phyloP scores from a whole-genome alignment of 2,113 vertebrate species.

The Grallaria varia region DNA sequence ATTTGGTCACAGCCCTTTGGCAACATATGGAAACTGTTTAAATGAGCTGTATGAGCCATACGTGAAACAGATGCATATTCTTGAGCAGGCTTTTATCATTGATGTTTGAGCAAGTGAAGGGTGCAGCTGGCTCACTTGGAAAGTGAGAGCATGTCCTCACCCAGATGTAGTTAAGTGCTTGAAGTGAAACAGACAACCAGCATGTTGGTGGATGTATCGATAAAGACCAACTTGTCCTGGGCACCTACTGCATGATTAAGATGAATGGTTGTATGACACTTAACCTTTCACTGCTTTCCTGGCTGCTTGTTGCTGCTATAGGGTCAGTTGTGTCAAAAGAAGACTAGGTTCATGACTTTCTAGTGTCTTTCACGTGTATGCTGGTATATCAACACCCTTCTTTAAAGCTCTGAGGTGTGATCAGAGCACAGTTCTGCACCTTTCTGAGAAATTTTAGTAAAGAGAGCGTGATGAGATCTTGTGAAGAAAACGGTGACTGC shows the following conservation, averaged over 20 bases:
- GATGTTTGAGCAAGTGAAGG: not conserved
- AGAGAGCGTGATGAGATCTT: not conserved
- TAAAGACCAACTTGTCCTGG: not conserved
- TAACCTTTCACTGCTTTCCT: not conserved
- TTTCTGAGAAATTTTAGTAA: not conserved
- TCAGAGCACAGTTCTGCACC: not conserved
- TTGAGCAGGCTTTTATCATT: not conserved
- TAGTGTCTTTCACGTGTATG: not conserved
- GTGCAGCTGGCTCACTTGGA: conserved; percentile 40
- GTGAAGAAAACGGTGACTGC: not conserved
- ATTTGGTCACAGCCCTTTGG: conserved; percentile 53
- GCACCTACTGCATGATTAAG: not conserved
- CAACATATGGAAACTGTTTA: conserved; percentile 59
- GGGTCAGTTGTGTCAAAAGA: not conserved
- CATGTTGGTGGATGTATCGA: not conserved
- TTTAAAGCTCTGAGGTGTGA: not conserved
- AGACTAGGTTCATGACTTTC: not conserved
- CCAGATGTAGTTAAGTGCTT: not conserved
- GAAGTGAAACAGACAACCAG: conserved; percentile 1
- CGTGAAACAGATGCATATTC: conserved; percentile 56
- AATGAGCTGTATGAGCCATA: not conserved
- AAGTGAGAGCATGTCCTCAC: conserved; percentile 26
- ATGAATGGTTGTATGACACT: not conserved
- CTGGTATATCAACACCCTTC: not conserved
- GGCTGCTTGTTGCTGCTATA: not conserved